phyloP scores from a whole-genome alignment of 2,113 vertebrate genomes.

The Bolborhynchus lineola region DNA sequence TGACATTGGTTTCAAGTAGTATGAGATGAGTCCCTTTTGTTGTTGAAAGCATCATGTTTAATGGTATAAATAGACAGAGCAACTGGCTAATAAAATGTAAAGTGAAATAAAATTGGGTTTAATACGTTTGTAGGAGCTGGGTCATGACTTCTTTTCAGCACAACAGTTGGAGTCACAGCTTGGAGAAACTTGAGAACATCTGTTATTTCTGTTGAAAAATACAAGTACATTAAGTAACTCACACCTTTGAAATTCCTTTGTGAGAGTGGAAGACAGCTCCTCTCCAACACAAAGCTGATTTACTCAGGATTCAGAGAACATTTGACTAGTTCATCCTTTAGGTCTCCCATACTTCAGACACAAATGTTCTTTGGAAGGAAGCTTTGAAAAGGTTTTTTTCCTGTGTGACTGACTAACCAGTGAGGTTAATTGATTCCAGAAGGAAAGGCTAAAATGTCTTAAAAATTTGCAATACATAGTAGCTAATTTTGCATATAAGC shows the following conservation, averaged over 20 bases:
- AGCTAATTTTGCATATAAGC: background rate
- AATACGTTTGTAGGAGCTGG: conserved; percentile 40
- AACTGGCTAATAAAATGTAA: conserved; percentile 49
- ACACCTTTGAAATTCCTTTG: conserved; percentile 49
- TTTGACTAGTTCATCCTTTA: conserved; percentile 39
- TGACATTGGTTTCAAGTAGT: conserved; percentile 51
- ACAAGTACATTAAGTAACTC: conserved; percentile 43
- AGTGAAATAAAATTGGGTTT: conserved; percentile 38
- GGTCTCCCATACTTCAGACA: conserved; percentile 1
- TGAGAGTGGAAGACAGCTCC: background rate
- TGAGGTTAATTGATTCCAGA: conserved; percentile 16
- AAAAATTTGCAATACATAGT: background rate
- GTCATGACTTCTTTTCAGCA: conserved; percentile 44
- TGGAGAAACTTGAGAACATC: conserved; percentile 59
- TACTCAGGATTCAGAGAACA: background rate
- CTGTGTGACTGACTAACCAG: background rate
- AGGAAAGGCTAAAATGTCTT: conserved; percentile 26
- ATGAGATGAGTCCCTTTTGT: conserved; percentile 28
- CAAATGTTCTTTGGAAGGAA: background rate
- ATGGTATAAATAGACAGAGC: conserved; percentile 39
- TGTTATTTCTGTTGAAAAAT: conserved; percentile 59
- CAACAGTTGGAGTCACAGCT: conserved; percentile 59
- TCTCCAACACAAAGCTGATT: background rate
- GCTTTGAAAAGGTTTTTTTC: conserved; percentile 20
- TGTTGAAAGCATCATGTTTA: conserved; percentile 11